Evolutionary conservation across 2,888 invertebrate genomes (phyloP).

Genomic region (Drosophila colorata): DNA sequence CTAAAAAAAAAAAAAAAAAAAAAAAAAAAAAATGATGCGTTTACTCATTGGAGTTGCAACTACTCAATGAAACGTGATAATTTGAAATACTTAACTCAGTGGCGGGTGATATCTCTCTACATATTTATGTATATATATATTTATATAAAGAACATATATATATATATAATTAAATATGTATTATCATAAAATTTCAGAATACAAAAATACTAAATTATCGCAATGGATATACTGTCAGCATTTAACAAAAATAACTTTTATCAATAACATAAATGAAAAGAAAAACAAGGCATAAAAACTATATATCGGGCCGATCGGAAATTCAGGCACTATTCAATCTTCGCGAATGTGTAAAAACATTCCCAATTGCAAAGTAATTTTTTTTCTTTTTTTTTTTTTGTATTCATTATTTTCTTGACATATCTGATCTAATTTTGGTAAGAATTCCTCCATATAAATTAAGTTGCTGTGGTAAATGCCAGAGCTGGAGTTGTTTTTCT

Average conservation of each 20-base stretch:
- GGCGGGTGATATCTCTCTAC: conserved; percentile 75
- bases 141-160: conserved; percentile 19
- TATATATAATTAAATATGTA: conserved; percentile 35
- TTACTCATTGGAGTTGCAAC: conserved; percentile 61
- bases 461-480: conserved; percentile 17
- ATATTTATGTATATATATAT: conserved; percentile 41
- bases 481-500: conserved; percentile 29
- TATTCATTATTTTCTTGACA: conserved; percentile 1
- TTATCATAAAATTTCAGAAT: conserved; percentile 44
- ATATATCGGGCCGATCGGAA: conserved; percentile 23
- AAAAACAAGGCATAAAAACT: conserved; percentile 18
- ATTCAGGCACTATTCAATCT: conserved; percentile 6
- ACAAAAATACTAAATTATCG: conserved; percentile 39
- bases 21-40: conserved; percentile 54
- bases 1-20: conserved; percentile 21
- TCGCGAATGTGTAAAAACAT: conserved; percentile 5
- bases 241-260: conserved; percentile 30
- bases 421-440: conserved; percentile 6
- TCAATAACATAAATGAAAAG: conserved; percentile 29
- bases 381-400: not conserved
- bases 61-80: conserved; percentile 75
- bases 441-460: conserved; percentile 14
- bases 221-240: conserved; percentile 48
- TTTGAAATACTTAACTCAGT: conserved; percentile 77
- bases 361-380: conserved; percentile 1